These are phyloP conservation scores for roundworm (Caenorhabditis elegans) DNA, from an alignment of 1,140 invertebrate species.

Conservation along the genomic window DNA sequence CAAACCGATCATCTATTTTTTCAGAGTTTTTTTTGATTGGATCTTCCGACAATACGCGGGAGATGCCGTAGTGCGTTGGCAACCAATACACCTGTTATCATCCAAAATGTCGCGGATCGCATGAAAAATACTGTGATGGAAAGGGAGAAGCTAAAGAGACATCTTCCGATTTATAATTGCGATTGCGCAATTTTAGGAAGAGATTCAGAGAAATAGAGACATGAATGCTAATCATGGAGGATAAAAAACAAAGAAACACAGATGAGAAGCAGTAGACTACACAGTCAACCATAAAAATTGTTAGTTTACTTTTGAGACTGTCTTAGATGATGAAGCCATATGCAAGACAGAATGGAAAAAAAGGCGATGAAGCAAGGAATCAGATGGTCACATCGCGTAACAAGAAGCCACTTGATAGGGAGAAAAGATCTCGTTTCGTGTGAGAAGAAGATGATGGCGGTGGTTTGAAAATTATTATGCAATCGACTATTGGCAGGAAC, in stretches of 20 bases:
- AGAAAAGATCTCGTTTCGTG: slow-evolving; percentile 16
- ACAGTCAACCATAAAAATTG: background rate
- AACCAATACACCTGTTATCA: slow-evolving; percentile 16
- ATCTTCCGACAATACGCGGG: background rate
- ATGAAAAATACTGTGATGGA: background rate
- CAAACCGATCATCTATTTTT: background rate
- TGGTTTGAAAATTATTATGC: slow-evolving; percentile 31
- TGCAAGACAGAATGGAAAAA: background rate
- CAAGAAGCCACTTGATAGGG: slow-evolving; percentile 26
- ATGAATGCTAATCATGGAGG: background rate
- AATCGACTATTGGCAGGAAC: slow-evolving; percentile 28
- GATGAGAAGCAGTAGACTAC: background rate
- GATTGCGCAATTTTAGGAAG: background rate
- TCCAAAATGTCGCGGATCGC: background rate
- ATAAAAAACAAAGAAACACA: background rate
- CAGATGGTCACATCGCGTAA: slow-evolving; percentile 27
- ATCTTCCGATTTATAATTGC: background rate
- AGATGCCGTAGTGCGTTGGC: background rate
- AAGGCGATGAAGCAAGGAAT: slow-evolving; percentile 26
- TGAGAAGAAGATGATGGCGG: background rate
- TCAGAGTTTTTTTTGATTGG: background rate
- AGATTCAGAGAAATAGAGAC: background rate
- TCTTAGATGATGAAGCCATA: background rate
- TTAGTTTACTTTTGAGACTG: slow-evolving; percentile 25
- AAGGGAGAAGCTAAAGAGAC: background rate